Percentiles rank a stretch among this genome's conserved stretches.
phyloP scores from a whole-genome alignment of 2,113 vertebrate genomes.

The Phalacrocorax carbo region DNA sequence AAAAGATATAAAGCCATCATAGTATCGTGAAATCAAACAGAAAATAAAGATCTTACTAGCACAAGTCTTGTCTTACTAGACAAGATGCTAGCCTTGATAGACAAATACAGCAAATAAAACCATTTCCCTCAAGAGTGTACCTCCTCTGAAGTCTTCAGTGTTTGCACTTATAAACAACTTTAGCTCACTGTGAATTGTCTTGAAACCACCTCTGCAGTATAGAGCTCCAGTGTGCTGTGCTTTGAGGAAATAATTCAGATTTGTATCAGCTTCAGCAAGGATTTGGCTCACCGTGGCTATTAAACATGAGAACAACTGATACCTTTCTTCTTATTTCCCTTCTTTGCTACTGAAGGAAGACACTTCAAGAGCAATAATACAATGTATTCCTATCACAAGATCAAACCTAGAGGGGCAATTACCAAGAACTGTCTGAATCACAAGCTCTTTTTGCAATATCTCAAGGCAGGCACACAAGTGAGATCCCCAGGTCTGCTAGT shows the following conservation, averaged over 20 bases:
- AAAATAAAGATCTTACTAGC: not conserved
- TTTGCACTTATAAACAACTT: not conserved
- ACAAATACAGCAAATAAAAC: not conserved
- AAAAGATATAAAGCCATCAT: not conserved
- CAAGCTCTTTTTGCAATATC: not conserved
- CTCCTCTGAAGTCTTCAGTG: not conserved
- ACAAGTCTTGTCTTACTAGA: not conserved
- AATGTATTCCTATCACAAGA: not conserved
- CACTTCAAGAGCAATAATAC: not conserved
- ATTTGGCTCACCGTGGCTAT: not conserved
- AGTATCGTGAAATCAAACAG: not conserved
- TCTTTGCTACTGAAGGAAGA: not conserved
- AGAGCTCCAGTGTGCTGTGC: not conserved
- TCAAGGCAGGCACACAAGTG: not conserved
- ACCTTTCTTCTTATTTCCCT: not conserved
- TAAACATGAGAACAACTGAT: not conserved
- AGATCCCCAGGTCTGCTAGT: not conserved
- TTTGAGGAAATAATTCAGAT: not conserved
- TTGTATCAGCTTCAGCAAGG: not conserved
- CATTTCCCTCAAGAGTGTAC: not conserved
- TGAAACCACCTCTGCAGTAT: not conserved
- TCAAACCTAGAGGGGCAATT: not conserved
- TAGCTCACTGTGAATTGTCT: not conserved
- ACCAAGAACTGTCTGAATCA: not conserved
- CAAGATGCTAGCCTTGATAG: not conserved